Base-by-base conservation (phyloP, 1,140 invertebrate genomes). In the Doryteuthis pealeii region DNA sequence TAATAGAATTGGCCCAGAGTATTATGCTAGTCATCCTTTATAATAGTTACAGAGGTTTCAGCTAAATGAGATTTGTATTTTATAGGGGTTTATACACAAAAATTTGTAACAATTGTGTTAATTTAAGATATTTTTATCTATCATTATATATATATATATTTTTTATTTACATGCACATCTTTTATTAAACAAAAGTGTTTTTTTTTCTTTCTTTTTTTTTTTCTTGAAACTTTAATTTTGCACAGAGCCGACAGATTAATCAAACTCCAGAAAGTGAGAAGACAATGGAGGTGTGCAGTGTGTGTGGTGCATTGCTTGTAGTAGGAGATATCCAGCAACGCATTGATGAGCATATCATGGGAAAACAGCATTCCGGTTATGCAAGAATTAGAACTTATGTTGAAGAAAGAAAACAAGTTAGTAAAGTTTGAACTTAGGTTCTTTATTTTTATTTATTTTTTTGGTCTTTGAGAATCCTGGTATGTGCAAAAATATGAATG, bases 251-350 rank as follows among this genome's bases (percentile, higher is more conserved):
- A 58, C 70, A 76, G 30, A 54, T 45, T 5, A 76, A 67, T 30
- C 72, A 74, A 26, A 70, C 68, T 14, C 70, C 73, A 18, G 77
- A 78, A 33, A 75, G 72, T 65, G 77, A 83, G 74, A 99, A 98
- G 87, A 95, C 96, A 86, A 99, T 99, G 97, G 97, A 99, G 89
- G 96, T 99, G 2, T 99, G 98, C 89, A 94, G 96, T 81, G 95
- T 98, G 2, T 99, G 97, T 89, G 97, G 97, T 5, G 97, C 97
- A 12, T 98, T 99, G 88, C 90, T 99, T 10, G 98, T 99, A 82
- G 96, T 99, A 30, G 97, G 91, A 8, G 97, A 99, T 90, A 97
- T 96, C 2, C 96, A 98, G 84, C 96, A 98, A 83, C 91, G 97
- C 78, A 96, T 99, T 77, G 96, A 99, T 84, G 97, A 99, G 88